Conservation (phyloP, 2,888 invertebrate species). For the Ormia ochracea region DNA sequence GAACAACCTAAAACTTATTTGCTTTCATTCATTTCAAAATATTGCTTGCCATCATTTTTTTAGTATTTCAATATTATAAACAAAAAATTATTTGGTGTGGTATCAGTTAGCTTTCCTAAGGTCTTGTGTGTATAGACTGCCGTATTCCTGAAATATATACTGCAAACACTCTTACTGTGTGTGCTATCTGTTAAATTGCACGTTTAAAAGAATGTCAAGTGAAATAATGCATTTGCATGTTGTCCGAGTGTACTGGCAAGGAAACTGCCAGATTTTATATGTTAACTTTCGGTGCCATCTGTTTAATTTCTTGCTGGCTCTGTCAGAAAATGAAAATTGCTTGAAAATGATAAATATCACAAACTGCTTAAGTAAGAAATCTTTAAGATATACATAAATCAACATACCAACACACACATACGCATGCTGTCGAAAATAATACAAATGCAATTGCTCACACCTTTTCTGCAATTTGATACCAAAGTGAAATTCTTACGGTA, state of each 20-base stretch:
- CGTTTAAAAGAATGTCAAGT: constrained; percentile 26
- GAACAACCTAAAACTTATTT: too few relatives aligned
- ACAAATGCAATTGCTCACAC: too few relatives aligned
- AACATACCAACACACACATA: too few relatives aligned
- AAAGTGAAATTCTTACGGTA: too few relatives aligned
- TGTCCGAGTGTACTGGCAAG: background rate
- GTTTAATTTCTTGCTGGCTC: background rate
- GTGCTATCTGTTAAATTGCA: background rate
- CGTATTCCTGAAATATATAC: background rate
- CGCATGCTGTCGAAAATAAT: too few relatives aligned
- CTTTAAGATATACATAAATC: background rate
- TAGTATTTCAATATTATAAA: too few relatives aligned
- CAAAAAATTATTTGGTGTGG: too few relatives aligned
- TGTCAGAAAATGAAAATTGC: background rate
- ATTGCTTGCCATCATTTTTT: too few relatives aligned
- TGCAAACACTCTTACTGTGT: background rate
- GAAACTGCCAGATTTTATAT: constrained; percentile 16
- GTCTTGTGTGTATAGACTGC: too few relatives aligned
- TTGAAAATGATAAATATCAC: background rate
- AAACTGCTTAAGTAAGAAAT: background rate
- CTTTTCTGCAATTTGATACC: too few relatives aligned
- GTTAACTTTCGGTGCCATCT: constrained; percentile 10
- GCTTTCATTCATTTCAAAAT: too few relatives aligned
- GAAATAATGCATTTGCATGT: constrained; percentile 34
- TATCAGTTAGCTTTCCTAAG: too few relatives aligned